phyloP scores from a whole-genome alignment of 2,797 vertebrate species.

The Scolopax bukidnonensis region DNA sequence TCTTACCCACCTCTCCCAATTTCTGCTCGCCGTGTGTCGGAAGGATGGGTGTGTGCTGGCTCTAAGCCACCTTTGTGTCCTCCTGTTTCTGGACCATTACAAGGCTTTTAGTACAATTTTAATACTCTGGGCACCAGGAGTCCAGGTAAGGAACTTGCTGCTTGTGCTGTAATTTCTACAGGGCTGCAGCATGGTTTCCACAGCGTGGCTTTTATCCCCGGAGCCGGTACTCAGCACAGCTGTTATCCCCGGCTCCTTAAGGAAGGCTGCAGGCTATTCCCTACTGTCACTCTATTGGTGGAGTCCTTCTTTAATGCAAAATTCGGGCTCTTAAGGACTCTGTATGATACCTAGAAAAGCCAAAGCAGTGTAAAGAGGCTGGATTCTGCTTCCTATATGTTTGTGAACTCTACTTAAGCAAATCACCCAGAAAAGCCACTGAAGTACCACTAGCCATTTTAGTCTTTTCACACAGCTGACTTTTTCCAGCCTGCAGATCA shows the following conservation, averaged over 20 bases:
- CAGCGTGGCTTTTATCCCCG: not conserved
- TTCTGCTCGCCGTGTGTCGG: not conserved
- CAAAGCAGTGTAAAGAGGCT: not conserved
- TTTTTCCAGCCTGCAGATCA: not conserved
- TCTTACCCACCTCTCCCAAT: not conserved
- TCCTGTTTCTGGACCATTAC: constrained; percentile 10
- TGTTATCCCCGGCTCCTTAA: not conserved
- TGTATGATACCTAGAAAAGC: not conserved
- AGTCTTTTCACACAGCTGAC: not conserved
- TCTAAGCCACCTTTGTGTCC: constrained; percentile 52
- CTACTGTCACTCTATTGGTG: not conserved
- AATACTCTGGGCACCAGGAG: not conserved
- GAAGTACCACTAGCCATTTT: not conserved
- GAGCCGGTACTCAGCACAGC: not conserved
- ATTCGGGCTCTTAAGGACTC: not conserved
- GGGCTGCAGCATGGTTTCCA: not conserved
- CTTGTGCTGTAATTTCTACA: not conserved
- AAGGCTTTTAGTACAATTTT: constrained; percentile 30
- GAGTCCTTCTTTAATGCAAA: not conserved
- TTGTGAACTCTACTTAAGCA: not conserved
- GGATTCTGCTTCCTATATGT: not conserved
- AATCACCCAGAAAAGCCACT: not conserved
- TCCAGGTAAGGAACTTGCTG: constrained; percentile 10
- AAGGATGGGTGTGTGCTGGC: constrained; percentile 18
- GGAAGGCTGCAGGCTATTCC: not conserved